Evolutionary conservation across 2,113 vertebrate species (phyloP).

Genomic region (Mirza zaza): DNA sequence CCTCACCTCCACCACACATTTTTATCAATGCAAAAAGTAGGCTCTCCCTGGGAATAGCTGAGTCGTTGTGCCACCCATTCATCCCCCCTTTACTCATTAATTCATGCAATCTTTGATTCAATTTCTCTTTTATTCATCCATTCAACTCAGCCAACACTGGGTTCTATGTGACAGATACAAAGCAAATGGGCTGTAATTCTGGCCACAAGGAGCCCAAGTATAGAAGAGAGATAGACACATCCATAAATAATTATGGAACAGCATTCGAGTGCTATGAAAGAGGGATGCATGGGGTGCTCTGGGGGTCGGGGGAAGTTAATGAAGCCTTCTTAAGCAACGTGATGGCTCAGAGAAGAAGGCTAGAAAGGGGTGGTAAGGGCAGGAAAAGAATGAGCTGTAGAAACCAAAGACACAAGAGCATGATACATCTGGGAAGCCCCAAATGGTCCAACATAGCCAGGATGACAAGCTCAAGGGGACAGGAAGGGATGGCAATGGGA

Average conservation of each 20-base stretch:
- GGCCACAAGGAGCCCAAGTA: background rate
- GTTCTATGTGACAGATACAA: background rate
- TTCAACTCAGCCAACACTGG: background rate
- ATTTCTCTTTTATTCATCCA: background rate
- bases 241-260: background rate
- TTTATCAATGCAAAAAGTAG: background rate
- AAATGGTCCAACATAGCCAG: background rate
- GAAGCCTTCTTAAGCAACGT: background rate
- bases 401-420: background rate
- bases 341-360: background rate
- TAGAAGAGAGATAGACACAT: background rate
- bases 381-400: background rate
- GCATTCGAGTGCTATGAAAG: background rate
- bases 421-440: background rate
- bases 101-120: background rate
- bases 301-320: background rate
- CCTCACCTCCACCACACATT: background rate
- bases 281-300: background rate
- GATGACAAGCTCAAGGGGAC: background rate
- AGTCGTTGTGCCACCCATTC: background rate
- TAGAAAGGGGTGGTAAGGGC: background rate
- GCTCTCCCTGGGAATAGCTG: background rate
- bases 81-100: background rate
- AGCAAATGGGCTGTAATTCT: background rate
- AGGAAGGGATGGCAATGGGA: background rate